Evolutionary conservation across 1,140 invertebrate species (phyloP).

Genomic region (Cydia strobilella): DNA sequence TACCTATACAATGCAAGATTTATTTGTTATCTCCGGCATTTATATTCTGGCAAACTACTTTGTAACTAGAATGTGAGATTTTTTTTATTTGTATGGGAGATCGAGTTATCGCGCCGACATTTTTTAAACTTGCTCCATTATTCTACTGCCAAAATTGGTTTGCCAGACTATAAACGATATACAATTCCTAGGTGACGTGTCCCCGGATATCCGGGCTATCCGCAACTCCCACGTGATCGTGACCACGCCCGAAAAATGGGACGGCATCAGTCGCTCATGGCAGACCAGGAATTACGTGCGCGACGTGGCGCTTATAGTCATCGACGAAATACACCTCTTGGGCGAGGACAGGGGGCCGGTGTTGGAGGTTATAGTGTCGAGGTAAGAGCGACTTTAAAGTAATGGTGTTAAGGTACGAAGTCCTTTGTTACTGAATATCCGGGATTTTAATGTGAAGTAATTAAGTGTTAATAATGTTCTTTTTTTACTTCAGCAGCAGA

Average conservation of each 20-base stretch:
- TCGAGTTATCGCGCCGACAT: too few species aligned
- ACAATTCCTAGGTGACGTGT: constrained; percentile 88
- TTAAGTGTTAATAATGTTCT: too few species aligned
- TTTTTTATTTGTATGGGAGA: too few species aligned
- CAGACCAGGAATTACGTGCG: constrained; percentile 97
- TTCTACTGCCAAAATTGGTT: background rate
- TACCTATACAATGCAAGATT: too few species aligned
- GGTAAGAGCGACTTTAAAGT: constrained; percentile 70
- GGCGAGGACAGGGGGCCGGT: constrained; percentile 94
- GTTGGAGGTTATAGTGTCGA: constrained; percentile 92
- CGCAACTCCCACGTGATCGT: constrained; percentile 94
- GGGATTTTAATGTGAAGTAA: too few species aligned
- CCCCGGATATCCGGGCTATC: constrained; percentile 95
- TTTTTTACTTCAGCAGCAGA: too few species aligned
- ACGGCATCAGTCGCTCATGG: constrained; percentile 98
- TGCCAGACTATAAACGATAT: constrained; percentile 55
- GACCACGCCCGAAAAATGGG: constrained; percentile 99
- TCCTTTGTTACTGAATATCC: too few species aligned
- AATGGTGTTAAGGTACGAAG: background rate
- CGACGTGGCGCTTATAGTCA: constrained; percentile 95
- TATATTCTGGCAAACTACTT: too few species aligned
- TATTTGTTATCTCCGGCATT: background rate
- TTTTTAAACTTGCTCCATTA: too few species aligned
- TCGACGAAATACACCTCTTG: constrained; percentile 99
- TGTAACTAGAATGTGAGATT: too few species aligned